These are phyloP conservation scores for Zaprionus ornatus DNA, from an alignment of 1,140 invertebrate species.

Conservation along the genomic window DNA sequence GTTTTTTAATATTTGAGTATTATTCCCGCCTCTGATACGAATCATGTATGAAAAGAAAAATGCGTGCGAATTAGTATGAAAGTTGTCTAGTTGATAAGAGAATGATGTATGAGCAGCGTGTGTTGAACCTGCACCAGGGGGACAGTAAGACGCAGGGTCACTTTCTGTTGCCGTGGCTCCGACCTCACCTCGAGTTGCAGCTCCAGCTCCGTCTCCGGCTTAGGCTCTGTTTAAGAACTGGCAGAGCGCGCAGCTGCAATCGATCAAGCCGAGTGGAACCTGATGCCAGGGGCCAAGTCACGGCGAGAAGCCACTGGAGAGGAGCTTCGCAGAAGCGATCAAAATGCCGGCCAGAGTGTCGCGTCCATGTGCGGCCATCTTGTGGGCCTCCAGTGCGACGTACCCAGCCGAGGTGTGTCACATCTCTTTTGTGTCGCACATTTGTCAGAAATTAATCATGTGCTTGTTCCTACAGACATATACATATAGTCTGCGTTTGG, in stretches of 20 bases:
- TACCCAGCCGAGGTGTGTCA: slow-evolving; percentile 66
- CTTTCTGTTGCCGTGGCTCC: not conserved
- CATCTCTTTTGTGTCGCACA: slow-evolving; percentile 81
- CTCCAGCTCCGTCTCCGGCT: not conserved
- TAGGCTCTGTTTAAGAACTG: slow-evolving; percentile 5
- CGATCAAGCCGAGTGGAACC: slow-evolving; percentile 75
- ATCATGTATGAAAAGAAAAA: slow-evolving; percentile 33
- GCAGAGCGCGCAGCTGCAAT: slow-evolving; percentile 59
- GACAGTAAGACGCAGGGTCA: not conserved
- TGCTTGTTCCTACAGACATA: slow-evolving; percentile 59
- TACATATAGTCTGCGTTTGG: slow-evolving; percentile 20
- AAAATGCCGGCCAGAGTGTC: slow-evolving; percentile 35
- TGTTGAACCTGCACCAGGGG: slow-evolving; percentile 27
- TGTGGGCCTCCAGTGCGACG: slow-evolving; percentile 35
- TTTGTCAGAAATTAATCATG: slow-evolving; percentile 83
- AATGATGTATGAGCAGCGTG: slow-evolving; percentile 51
- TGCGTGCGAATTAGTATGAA: slow-evolving; percentile 65
- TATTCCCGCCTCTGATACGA: not conserved
- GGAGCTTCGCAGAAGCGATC: slow-evolving; percentile 44
- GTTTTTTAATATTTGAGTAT: not conserved
- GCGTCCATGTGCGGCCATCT: slow-evolving; percentile 59
- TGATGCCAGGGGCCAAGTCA: slow-evolving; percentile 69
- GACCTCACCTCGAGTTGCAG: not conserved
- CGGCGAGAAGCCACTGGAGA: slow-evolving; percentile 5
- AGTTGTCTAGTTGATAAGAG: slow-evolving; percentile 70